phyloP scores from a whole-genome alignment of 2,797 vertebrate genomes.

The Phoeniculus purpureus region DNA sequence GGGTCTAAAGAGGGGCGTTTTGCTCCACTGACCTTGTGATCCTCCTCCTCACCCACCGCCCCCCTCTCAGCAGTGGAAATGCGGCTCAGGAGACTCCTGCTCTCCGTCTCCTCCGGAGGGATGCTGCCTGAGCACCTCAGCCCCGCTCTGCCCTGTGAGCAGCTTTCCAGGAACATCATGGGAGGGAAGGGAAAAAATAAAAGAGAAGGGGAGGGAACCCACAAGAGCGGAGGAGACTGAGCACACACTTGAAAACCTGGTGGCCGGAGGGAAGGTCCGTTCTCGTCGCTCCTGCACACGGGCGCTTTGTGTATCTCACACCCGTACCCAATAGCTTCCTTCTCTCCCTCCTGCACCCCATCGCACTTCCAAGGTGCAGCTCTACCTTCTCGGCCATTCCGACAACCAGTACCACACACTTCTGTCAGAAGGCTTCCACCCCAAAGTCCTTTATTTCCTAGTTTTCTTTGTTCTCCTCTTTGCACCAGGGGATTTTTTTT shows the following conservation, averaged over 20 bases:
- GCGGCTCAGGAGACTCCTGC: not conserved
- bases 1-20: not conserved
- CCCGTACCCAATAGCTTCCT: not conserved
- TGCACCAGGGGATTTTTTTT: not conserved
- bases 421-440: not conserved
- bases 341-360: not conserved
- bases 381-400: not conserved
- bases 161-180: conserved; percentile 73
- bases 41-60: not conserved
- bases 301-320: conserved; percentile 47
- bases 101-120: not conserved
- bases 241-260: conserved; percentile 26
- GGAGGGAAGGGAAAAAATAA: not conserved
- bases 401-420: not conserved
- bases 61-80: not conserved
- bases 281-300: not conserved
- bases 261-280: not conserved
- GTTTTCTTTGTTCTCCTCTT: conserved; percentile 76
- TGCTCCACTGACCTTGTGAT: conserved; percentile 21
- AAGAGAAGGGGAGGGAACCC: not conserved
- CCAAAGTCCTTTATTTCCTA: conserved; percentile 6
- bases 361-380: not conserved
- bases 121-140: not conserved
- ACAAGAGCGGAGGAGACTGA: not conserved
- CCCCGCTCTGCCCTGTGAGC: not conserved